Evolutionary conservation across 2,797 vertebrate species (phyloP), one percentile per base, ranked within the genome.

Genomic region (Sardinella longiceps): DNA sequence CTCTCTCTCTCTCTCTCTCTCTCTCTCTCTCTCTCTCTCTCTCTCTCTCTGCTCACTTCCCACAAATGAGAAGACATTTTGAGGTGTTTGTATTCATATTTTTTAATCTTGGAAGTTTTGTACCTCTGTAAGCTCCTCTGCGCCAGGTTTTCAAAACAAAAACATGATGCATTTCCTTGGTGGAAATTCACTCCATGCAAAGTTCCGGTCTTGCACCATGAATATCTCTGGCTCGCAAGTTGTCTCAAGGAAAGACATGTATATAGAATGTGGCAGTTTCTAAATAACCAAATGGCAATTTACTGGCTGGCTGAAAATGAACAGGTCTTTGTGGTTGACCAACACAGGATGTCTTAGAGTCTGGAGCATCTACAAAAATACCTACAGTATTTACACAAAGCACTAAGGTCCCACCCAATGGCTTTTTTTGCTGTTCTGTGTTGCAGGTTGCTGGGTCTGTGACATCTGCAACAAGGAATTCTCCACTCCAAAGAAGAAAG

Each of bases 391-490:
- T 95, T 70, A 50, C 92, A 23, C 33, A 15, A 0, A 50, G 60
- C 74, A 25, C 58, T 60, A 50, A 50, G 20, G 15, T 43, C 15
- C 70, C 81, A 66, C 80, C 28, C 56, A 58, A 28, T 80, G n/a
- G 9, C 1, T 2, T 28, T 50, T 70, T 80, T 84, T 48, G 1
- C 20, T 82, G 43, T 63, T 37, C 10, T 66, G 48, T 84, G 5
- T 86, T 82, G 86, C 95, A 99, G 98, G 98, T 92, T 96, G 96
- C 93, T 99, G 98, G 98, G 96, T 99, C 87, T 99, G 98, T 95
- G 97, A 98, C 89, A 96, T 97, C 92, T 99, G 98, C 89, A 95
- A 96, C 91, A 97, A 96, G 94, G 94, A 97, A 15, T 86, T 96
- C 88, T 94, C 92, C 39, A 94, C 96, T 87, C 96, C 97, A 87